Base-by-base conservation (phyloP, 2,113 vertebrate species). In the Noctilio leporinus region DNA sequence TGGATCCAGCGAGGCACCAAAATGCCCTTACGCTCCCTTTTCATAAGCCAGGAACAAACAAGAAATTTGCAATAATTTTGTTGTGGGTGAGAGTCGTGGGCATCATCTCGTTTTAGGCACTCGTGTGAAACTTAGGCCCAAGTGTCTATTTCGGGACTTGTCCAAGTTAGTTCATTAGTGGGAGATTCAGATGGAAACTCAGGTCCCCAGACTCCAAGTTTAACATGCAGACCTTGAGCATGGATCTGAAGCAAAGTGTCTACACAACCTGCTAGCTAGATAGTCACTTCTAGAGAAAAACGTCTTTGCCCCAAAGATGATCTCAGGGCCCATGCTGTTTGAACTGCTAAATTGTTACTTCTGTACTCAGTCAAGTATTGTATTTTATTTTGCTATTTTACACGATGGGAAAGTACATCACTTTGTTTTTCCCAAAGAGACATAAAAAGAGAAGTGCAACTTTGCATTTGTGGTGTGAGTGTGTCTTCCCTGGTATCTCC, bases 351-450 rank as follows among this genome's bases (percentile, higher is more conserved):
- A 19, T 17, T 26, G 15, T 57, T 64, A 51, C 45, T 40, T n/a
- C 8, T 75, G 6, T 12, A 5, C 20, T 64, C 80, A 30, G 45
- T 47, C 4, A 1, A 49, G 47, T 6, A 10, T 73, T 80, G 47
- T 6, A 10, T 73, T 80, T 17, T 47, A 30, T 38, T 40, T 57
- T 76, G 33, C 4, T 53, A 30, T 35, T 70, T 53, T 80, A 40
- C 24, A 16, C 35, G 47, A 67, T 11, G 26, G 24, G 17, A 76
- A 82, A 14, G n/a, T 16, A 16, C 11, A 5, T 14, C 10, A 12
- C 70, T 64, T 55, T 86, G 45, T 22, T 91, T 81, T 86, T 81
- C 35, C 69, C 14, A 30, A 55, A 65, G 19, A 69, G 20, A 57
- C 26, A 26, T 28, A 24, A 45, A 72, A 72, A 72, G 67, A 57